A percentile compares a stretch with the other conserved stretches of the same genome.
phyloP scores from a whole-genome alignment of 2,113 vertebrate species.

The Strigops habroptila region DNA sequence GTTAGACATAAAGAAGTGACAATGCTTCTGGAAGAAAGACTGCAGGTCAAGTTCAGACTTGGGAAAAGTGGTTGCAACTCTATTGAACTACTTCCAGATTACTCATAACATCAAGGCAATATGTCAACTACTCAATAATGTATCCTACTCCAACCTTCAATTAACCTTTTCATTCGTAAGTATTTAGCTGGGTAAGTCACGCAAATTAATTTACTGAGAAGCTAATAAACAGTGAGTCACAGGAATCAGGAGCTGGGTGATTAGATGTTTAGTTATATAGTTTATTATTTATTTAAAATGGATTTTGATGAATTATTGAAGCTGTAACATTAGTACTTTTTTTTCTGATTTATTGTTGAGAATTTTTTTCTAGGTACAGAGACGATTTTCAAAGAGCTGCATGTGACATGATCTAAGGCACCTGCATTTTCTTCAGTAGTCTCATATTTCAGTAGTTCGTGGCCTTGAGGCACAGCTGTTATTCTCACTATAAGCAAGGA shows the following conservation, averaged over 20 bases:
- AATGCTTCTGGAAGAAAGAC: not conserved
- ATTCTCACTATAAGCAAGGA: not conserved
- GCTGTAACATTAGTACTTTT: not conserved
- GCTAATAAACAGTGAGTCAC: conserved; percentile 31
- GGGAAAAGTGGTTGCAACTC: not conserved
- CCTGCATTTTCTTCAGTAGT: not conserved
- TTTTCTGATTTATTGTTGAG: not conserved
- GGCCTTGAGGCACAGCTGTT: not conserved
- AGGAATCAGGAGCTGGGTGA: not conserved
- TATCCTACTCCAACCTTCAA: conserved; percentile 49
- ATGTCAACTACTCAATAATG: conserved; percentile 50
- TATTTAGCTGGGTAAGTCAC: conserved; percentile 33
- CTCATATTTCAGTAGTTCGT: not conserved
- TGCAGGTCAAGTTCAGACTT: conserved; percentile 41
- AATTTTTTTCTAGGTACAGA: not conserved
- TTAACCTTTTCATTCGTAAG: conserved; percentile 61
- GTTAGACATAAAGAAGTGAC: conserved; percentile 19
- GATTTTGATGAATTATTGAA: conserved; percentile 40
- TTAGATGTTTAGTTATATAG: conserved; percentile 1
- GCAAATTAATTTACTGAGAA: conserved; percentile 34
- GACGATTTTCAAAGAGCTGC: not conserved
- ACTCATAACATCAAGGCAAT: conserved; percentile 36
- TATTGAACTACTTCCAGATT: conserved; percentile 31
- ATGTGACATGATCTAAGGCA: not conserved
- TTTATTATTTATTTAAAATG: conserved; percentile 52